A percentile compares a stretch with the other conserved stretches of the same genome.
These are phyloP conservation scores for Pentamera pediparva DNA, from an alignment of 53 echinoderm and acorn worm species.

Conservation along the genomic window DNA sequence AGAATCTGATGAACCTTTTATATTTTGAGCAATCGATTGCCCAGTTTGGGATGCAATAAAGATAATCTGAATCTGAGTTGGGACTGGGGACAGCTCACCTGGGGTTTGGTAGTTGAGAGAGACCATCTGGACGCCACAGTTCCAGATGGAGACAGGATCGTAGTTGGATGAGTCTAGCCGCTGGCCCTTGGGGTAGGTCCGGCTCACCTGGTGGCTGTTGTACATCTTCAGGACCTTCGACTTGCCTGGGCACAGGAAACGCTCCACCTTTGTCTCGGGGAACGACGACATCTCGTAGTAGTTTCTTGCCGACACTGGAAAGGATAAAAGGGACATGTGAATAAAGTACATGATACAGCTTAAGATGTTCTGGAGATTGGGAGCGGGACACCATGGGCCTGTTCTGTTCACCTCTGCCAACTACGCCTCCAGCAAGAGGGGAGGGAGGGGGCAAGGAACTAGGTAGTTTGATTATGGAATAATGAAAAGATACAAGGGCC, in stretches of 20 bases:
- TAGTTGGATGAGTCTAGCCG: conserved; percentile 97
- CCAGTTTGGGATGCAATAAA: not conserved
- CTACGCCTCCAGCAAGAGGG: no score
- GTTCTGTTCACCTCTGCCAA: no score
- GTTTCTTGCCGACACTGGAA: conserved; percentile 47
- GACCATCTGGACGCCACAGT: conserved; percentile 91
- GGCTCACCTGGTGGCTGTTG: conserved; percentile 81
- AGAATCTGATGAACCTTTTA: no score
- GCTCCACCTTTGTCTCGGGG: conserved; percentile 92
- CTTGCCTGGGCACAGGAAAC: conserved; percentile 52
- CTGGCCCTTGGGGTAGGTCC: conserved; percentile 95
- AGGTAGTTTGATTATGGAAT: no score
- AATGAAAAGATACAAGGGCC: no score
- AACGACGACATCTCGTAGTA: conserved; percentile 99
- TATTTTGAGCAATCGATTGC: no score
- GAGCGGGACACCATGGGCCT: no score
- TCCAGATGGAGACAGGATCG: conserved; percentile 90
- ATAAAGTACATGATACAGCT: no score
- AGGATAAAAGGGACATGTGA: no score
- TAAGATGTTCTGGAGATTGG: no score
- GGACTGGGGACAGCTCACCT: conserved; percentile 48
- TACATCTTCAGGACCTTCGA: conserved; percentile 63
- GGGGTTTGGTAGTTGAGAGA: conserved; percentile 98
- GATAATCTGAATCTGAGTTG: not conserved
- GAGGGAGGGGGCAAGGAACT: no score